Base-by-base conservation (phyloP, 2,797 vertebrate genomes). In the Hydrocynus forskahlii region DNA sequence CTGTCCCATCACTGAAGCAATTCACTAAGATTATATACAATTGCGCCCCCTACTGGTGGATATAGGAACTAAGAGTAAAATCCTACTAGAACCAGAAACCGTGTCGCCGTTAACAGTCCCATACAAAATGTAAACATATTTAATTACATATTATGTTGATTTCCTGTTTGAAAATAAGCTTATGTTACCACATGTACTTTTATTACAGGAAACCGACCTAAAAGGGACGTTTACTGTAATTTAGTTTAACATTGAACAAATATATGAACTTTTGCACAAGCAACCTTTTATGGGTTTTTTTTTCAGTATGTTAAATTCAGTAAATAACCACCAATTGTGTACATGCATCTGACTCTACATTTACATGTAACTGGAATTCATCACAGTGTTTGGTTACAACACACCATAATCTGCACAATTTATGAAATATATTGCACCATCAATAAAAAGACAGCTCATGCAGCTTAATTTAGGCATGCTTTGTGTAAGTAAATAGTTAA, bases 31-130 rank as follows among this genome's bases (percentile, higher is more conserved):
- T 68, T 16, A 21, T 52, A 17, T 69, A 17, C 45, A 70, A 57
- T 25, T 55, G 21, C 45, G 17, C 74, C 29, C 64, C 45, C 74
- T 81, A 48, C 60, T 67, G 71, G 71, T 57, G 38, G 21, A 43
- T 0, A 40, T 21, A 35, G 16, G 29, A 62, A 66, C 29, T 78
- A 59, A 72, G 5, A 55, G 9, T n/a, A 23, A 10, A 69, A 16
- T 23, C 14, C 52, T 57, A 57, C 54, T 1, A n/a, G 19, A 57
- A 16, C 16, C 45, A 48, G 7, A 13, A 7, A 6, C 43, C 29
- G 29, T 29, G 29, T 29, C 3, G 29, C 29, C 29, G 29, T 29
- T 1, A 29, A 35, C 35, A 35, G 35, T 35, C 35, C 35, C 35
- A 35, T 5, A 35, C 35, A 35, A 2, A 35, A 35, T 35, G 2